Evolutionary conservation across 2,797 vertebrate species (phyloP).

Genomic region (Onychomys arenicola): DNA sequence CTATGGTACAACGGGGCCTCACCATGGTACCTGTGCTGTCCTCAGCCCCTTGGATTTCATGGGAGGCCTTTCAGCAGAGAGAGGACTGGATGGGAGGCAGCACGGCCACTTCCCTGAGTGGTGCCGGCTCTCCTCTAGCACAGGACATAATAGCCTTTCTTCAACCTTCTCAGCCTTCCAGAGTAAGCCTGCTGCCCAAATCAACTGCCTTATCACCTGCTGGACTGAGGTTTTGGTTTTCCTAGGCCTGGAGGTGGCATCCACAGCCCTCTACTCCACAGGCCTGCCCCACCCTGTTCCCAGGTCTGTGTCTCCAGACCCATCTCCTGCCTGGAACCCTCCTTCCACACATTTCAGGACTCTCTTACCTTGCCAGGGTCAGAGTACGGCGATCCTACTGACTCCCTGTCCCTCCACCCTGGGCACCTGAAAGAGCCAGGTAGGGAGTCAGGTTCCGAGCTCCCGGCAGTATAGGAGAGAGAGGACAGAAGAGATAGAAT

Average conservation of each 20-base stretch:
- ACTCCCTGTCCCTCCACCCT: constrained; percentile 61
- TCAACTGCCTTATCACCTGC: no score
- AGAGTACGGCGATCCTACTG: constrained; percentile 56
- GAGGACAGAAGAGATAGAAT: constrained; percentile 52
- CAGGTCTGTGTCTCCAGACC: not conserved
- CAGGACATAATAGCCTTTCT: no score
- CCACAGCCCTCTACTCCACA: not conserved
- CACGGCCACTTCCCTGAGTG: not conserved
- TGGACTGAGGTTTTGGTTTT: not conserved
- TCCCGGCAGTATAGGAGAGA: not conserved
- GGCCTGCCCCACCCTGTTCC: not conserved
- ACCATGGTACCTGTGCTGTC: not conserved
- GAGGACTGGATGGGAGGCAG: not conserved
- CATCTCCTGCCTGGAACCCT: not conserved
- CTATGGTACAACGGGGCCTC: fast-evolving
- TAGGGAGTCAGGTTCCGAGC: constrained; percentile 39
- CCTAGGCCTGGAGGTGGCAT: not conserved
- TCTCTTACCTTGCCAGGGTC: constrained; percentile 85
- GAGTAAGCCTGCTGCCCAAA: not conserved
- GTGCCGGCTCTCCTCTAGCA: fast-evolving
- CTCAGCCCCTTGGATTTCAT: fast-evolving
- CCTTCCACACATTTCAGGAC: fast-evolving
- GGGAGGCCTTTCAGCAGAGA: not conserved
- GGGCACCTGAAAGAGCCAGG: constrained; percentile 55
- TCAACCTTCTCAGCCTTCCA: fast-evolving